Conservation (phyloP, 2,113 vertebrate species). For the Salvelinus sp. region DNA sequence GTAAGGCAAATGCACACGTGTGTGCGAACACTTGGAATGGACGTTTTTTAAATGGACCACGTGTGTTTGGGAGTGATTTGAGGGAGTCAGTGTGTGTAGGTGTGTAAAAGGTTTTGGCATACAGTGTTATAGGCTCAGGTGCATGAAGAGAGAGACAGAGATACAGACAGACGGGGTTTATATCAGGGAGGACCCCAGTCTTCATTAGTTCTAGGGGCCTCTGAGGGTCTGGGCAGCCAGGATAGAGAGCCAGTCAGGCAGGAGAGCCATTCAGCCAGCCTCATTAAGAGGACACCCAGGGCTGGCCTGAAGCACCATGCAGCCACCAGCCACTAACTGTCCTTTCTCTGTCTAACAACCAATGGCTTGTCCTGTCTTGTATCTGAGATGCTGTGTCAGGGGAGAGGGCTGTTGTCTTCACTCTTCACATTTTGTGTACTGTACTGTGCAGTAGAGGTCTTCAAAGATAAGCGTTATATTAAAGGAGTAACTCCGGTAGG, state of each 20-base stretch:
- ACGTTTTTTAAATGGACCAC: too few relatives aligned
- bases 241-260: not conserved
- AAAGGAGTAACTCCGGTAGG: too few relatives aligned
- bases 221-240: not conserved
- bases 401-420: not conserved
- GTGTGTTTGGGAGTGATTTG: not conserved
- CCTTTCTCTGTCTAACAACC: not conserved
- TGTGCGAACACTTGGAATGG: too few relatives aligned
- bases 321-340: not conserved
- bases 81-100: not conserved
- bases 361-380: not conserved
- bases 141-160: not conserved
- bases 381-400: not conserved
- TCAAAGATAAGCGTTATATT: too few relatives aligned
- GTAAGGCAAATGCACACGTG: not conserved
- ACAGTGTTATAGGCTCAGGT: not conserved
- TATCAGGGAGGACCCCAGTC: not conserved
- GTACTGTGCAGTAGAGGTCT: too few relatives aligned
- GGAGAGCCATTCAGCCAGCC: not conserved
- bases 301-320: slow-evolving; percentile 11
- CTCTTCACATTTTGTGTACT: not conserved
- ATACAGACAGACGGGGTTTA: not conserved
- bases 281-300: slow-evolving; percentile 33
- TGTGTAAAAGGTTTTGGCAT: not conserved
- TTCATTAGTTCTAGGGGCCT: not conserved